Evolutionary conservation across 2,113 vertebrate genomes (phyloP).

Genomic region (Eubucco bourcierii): DNA sequence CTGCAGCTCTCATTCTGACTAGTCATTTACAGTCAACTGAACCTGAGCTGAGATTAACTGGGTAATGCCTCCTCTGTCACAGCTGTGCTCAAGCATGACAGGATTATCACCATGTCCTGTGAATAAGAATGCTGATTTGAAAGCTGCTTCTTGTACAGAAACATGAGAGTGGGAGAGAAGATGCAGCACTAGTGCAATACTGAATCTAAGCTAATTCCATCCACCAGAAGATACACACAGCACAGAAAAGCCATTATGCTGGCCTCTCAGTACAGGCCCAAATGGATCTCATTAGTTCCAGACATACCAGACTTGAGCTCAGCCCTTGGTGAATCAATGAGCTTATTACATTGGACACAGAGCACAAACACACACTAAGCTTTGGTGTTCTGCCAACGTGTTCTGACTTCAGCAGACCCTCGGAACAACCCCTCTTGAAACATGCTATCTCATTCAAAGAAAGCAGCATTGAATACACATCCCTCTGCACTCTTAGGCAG

Average conservation of each 20-base stretch:
- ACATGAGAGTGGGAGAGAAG: background rate
- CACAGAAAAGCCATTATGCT: background rate
- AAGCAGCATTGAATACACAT: background rate
- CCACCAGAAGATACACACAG: accelerated
- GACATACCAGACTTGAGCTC: background rate
- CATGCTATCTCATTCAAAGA: background rate
- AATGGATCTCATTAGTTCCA: background rate
- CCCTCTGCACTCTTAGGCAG: background rate
- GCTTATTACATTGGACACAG: background rate
- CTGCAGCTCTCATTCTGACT: background rate
- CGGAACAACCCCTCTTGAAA: background rate
- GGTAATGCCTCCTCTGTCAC: background rate
- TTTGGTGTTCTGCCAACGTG: background rate
- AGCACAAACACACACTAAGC: background rate
- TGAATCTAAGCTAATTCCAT: background rate
- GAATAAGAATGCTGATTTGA: background rate
- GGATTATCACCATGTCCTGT: background rate
- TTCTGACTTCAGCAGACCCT: background rate
- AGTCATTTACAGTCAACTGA: background rate
- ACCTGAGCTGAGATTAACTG: background rate
- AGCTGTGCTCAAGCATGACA: background rate
- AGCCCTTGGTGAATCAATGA: background rate
- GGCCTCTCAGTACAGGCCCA: background rate
- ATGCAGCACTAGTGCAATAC: background rate
- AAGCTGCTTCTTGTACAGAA: background rate